A percentile compares a stretch with the other conserved stretches of the same genome.
These are phyloP conservation scores for Zosterops borbonicus DNA, from an alignment of 2,113 vertebrate genomes.

Conservation along the genomic window DNA sequence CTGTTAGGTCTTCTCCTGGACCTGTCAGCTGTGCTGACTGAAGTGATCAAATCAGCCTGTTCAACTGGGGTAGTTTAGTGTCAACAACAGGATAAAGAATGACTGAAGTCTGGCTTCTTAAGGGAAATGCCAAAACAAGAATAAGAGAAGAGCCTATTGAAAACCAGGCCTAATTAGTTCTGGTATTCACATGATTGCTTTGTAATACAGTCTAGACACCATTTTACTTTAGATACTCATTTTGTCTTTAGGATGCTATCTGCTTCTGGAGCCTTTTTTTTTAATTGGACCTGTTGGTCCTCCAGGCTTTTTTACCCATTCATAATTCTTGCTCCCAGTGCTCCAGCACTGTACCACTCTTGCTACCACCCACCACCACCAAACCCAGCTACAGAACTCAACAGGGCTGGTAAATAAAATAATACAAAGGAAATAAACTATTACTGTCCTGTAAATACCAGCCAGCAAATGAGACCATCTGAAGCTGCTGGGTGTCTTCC, in stretches of 20 bases:
- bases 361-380: neutral
- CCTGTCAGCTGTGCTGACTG: neutral
- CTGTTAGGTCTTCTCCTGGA: neutral
- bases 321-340: neutral
- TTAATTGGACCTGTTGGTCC: neutral
- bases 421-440: neutral
- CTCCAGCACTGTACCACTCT: neutral
- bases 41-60: neutral
- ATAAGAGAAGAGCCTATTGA: neutral
- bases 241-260: neutral
- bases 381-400: neutral
- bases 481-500: neutral
- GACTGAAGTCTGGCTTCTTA: neutral
- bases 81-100: neutral
- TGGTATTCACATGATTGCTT: neutral
- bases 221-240: neutral
- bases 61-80: neutral
- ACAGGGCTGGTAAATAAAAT: neutral
- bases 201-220: neutral
- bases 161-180: neutral
- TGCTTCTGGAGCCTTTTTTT: neutral
- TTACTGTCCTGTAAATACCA: neutral
- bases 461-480: neutral
- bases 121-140: neutral
- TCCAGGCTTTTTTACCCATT: neutral